phyloP scores from a whole-genome alignment of 1,140 invertebrate genomes.

The Parasteatoda tepidariorum region DNA sequence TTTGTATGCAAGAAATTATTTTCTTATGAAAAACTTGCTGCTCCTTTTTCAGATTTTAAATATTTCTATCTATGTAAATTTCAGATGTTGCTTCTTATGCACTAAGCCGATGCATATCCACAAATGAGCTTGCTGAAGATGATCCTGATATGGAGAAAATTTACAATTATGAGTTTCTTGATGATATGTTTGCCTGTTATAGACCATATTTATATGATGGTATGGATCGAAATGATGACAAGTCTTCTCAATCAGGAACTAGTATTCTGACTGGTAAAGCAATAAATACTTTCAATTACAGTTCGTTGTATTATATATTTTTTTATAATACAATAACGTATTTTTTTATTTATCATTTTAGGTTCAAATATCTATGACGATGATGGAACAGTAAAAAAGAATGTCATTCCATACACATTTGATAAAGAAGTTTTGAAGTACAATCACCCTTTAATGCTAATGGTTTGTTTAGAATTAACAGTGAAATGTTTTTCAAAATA shows the following conservation, averaged over 20 bases:
- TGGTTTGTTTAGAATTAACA: conserved; percentile 68
- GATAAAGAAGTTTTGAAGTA: conserved; percentile 69
- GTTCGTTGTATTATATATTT: background rate
- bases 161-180: conserved; percentile 72
- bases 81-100: conserved; percentile 71
- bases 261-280: conserved; percentile 23
- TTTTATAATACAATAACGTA: background rate
- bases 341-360: background rate
- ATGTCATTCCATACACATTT: conserved; percentile 66
- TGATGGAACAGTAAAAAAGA: conserved; percentile 63
- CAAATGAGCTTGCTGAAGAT: conserved; percentile 67
- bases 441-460: conserved; percentile 72
- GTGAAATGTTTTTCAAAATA: background rate
- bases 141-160: conserved; percentile 67
- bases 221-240: conserved; percentile 5
- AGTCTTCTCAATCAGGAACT: conserved; percentile 1
- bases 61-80: too few relatives aligned
- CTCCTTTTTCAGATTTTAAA: too few relatives aligned
- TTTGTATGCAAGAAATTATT: too few relatives aligned
- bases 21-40: too few relatives aligned
- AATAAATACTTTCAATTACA: background rate
- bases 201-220: conserved; percentile 25
- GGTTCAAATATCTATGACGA: conserved; percentile 66
- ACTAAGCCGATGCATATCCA: conserved; percentile 69
- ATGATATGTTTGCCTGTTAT: conserved; percentile 70